Conservation (phyloP, 2,113 vertebrate species). For the Isichthys henryi region DNA sequence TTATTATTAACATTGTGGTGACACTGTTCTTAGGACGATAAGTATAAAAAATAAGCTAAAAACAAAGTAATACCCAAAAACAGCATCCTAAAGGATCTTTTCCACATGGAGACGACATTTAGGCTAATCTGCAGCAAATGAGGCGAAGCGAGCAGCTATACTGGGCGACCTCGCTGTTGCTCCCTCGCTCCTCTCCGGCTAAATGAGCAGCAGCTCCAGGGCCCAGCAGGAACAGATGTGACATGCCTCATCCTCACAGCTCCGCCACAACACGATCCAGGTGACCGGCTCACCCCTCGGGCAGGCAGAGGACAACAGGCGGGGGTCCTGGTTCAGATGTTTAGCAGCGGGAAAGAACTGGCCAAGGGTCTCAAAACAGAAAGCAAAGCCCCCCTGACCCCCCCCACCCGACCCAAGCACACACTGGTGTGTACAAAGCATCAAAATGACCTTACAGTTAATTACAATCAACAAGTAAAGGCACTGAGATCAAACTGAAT, state of each 20-base stretch:
- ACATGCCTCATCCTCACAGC: neutral
- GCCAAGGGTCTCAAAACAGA: neutral
- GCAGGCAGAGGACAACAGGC: neutral
- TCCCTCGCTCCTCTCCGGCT: neutral
- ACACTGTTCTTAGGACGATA: neutral
- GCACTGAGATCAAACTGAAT: neutral
- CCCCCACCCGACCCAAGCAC: neutral
- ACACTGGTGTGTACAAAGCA: neutral
- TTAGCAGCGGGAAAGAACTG: neutral
- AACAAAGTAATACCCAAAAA: neutral
- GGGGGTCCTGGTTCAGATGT: neutral
- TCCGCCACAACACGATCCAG: neutral
- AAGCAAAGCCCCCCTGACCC: neutral
- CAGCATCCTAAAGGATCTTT: neutral
- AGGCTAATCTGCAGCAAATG: neutral
- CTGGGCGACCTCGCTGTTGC: neutral
- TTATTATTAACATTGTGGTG: neutral
- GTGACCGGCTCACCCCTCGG: neutral
- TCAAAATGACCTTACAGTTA: neutral
- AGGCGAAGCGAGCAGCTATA: neutral
- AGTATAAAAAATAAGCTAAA: neutral
- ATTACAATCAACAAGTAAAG: neutral
- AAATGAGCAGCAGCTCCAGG: neutral
- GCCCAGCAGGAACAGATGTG: conserved; percentile 8
- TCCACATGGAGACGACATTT: neutral